A percentile compares a stretch with the other conserved stretches of the same genome.
These are phyloP conservation scores for Dryoscopus gambensis DNA, from an alignment of 2,113 vertebrate species.

Conservation along the genomic window DNA sequence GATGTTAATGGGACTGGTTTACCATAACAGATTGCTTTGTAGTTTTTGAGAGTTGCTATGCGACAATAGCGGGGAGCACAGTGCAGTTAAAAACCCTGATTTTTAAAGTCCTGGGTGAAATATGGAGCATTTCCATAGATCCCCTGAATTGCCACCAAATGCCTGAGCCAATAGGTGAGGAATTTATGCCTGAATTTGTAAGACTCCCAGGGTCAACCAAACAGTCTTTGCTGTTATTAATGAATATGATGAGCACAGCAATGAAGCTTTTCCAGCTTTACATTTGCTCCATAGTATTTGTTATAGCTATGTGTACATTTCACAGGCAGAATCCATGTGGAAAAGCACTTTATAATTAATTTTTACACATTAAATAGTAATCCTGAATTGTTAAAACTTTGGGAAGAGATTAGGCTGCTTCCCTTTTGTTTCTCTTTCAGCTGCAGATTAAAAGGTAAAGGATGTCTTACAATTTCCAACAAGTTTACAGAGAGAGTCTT, in stretches of 20 bases:
- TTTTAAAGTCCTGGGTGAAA: slow-evolving; percentile 40
- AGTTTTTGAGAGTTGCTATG: slow-evolving; percentile 72
- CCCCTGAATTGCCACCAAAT: background rate
- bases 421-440: background rate
- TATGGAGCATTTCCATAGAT: background rate
- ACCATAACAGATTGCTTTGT: slow-evolving; percentile 70
- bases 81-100: background rate
- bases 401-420: background rate
- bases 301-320: background rate
- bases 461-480: slow-evolving; percentile 20
- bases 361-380: slow-evolving; percentile 26
- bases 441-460: slow-evolving; percentile 18
- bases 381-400: slow-evolving; percentile 35
- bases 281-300: background rate
- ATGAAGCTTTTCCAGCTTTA: background rate
- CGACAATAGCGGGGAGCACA: slow-evolving; percentile 58
- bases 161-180: background rate
- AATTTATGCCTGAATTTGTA: slow-evolving; percentile 23
- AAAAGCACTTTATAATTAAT: background rate
- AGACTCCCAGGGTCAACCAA: background rate
- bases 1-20: slow-evolving; percentile 71
- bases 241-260: background rate
- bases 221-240: background rate
- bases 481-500: slow-evolving; percentile 41
- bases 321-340: background rate